These are phyloP conservation scores for Parnassius orleans DNA, from an alignment of 2,888 invertebrate species.

Conservation along the genomic window DNA sequence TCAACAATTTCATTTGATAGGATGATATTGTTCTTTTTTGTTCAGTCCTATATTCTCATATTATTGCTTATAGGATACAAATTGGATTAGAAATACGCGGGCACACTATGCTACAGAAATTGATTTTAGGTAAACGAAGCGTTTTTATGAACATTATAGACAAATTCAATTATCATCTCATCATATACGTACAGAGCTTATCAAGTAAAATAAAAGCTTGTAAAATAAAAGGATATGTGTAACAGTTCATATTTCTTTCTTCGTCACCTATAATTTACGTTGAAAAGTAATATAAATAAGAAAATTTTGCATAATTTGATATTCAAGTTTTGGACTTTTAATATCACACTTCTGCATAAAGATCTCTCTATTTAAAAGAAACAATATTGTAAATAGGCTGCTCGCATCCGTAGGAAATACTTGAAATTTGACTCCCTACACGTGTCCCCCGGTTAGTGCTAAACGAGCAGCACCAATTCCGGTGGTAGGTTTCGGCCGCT, in stretches of 20 bases:
- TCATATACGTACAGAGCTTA: constrained; percentile 1
- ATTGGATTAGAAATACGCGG: constrained; percentile 55
- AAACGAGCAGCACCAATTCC: too few species aligned
- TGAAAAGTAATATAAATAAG: too few species aligned
- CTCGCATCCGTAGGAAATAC: too few species aligned
- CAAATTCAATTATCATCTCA: constrained; percentile 25
- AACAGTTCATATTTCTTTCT: neutral
- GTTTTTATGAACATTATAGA: constrained; percentile 41
- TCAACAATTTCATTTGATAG: constrained; percentile 47
- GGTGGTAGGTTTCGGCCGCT: too few species aligned
- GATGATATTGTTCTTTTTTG: constrained; percentile 48
- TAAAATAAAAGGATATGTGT: neutral
- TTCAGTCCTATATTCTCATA: constrained; percentile 50
- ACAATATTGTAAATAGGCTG: too few species aligned
- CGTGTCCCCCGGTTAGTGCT: too few species aligned
- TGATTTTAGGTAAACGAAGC: constrained; percentile 42
- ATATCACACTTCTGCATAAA: too few species aligned
- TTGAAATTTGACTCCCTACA: too few species aligned
- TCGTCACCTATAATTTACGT: too few species aligned
- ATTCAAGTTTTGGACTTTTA: too few species aligned
- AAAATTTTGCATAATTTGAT: too few species aligned
- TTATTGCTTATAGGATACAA: constrained; percentile 54
- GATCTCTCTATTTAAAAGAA: too few species aligned
- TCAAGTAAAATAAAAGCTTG: constrained; percentile 3
- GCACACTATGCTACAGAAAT: constrained; percentile 46